phyloP scores from a whole-genome alignment of 1,140 invertebrate genomes.

The Musca domestica region DNA sequence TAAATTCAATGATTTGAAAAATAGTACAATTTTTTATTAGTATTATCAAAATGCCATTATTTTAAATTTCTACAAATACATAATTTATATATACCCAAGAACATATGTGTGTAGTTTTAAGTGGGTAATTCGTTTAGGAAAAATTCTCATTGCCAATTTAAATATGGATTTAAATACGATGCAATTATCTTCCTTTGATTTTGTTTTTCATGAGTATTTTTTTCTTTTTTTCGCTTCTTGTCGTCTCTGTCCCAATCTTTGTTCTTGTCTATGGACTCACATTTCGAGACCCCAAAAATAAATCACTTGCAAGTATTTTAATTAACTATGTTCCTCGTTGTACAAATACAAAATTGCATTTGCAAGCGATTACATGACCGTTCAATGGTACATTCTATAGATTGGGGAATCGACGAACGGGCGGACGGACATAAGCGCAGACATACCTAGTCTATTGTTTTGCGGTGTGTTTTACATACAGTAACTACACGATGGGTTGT shows the following conservation, averaged over 20 bases:
- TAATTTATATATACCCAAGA: too few relatives aligned
- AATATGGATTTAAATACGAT: slow-evolving; percentile 1
- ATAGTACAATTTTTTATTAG: too few relatives aligned
- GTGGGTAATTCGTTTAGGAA: too few relatives aligned
- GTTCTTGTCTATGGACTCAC: not conserved
- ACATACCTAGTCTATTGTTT: not conserved
- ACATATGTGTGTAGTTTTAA: too few relatives aligned
- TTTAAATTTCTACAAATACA: too few relatives aligned
- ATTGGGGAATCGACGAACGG: too few relatives aligned
- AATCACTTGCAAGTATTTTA: slow-evolving; percentile 20
- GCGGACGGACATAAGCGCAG: too few relatives aligned
- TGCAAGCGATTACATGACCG: too few relatives aligned
- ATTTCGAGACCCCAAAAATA: slow-evolving; percentile 5
- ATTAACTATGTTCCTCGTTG: slow-evolving; percentile 7
- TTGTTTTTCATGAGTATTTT: not conserved
- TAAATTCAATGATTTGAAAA: too few relatives aligned
- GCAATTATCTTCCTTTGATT: not conserved
- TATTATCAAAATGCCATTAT: too few relatives aligned
- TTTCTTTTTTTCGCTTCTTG: not conserved
- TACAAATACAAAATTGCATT: slow-evolving; percentile 4
- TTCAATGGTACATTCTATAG: too few relatives aligned
- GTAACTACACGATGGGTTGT: slow-evolving; percentile 1
- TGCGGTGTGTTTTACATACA: slow-evolving; percentile 10
- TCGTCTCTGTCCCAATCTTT: not conserved
- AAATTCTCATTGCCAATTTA: too few relatives aligned